A percentile compares a stretch with the other conserved stretches of the same genome.
Evolutionary conservation across 1,140 invertebrate genomes (phyloP).

Genomic region (Coboldia fuscipes): DNA sequence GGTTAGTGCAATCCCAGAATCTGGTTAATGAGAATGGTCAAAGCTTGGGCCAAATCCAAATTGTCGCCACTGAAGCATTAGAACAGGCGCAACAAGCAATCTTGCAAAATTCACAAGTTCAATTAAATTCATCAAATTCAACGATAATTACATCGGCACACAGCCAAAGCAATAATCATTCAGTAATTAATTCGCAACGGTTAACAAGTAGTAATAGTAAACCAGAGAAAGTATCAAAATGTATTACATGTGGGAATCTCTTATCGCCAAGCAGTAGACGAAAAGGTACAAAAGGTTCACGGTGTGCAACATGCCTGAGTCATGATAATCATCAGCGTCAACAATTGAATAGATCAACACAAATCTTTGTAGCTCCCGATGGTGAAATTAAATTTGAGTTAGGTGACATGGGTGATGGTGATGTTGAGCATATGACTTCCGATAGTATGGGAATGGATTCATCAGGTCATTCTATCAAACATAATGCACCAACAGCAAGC

Average conservation of each 20-base stretch:
- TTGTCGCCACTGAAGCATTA: slow-evolving; percentile 32
- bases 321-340: slow-evolving; percentile 24
- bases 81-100: slow-evolving; percentile 9
- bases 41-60: slow-evolving; percentile 26
- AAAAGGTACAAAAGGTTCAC: slow-evolving; percentile 31
- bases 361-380: slow-evolving; percentile 40
- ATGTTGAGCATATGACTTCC: slow-evolving; percentile 12
- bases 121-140: neutral
- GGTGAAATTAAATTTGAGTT: slow-evolving; percentile 30
- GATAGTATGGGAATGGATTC: neutral
- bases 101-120: neutral
- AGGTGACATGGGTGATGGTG: slow-evolving; percentile 21
- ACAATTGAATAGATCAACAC: slow-evolving; percentile 17
- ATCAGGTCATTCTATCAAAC: neutral
- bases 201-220: slow-evolving; percentile 7
- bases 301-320: slow-evolving; percentile 32
- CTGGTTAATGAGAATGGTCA: slow-evolving; percentile 20
- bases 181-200: neutral
- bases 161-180: neutral
- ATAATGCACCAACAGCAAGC: neutral
- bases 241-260: slow-evolving; percentile 30
- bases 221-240: slow-evolving; percentile 22
- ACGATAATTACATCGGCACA: neutral
- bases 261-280: slow-evolving; percentile 26
- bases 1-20: slow-evolving; percentile 25